Conservation (phyloP, 2,113 vertebrate genomes). For the Gnathonemus echidnorhynchus region DNA sequence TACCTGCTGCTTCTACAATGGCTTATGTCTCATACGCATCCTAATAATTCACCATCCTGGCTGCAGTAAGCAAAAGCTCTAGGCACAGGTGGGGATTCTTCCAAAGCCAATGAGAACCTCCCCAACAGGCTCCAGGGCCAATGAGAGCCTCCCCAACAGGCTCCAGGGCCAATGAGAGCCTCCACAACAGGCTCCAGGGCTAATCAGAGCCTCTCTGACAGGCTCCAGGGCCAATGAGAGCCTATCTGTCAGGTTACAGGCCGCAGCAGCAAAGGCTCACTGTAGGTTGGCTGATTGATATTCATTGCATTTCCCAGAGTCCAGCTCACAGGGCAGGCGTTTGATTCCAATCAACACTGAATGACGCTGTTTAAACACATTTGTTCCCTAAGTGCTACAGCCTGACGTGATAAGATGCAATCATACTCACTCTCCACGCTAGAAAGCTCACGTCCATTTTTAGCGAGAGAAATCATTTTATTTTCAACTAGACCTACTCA, state of each 20-base stretch:
- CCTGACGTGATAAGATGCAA: conserved; percentile 2
- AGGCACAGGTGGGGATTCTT: neutral
- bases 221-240: neutral
- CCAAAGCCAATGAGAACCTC: neutral
- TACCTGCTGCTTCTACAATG: neutral
- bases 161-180: neutral
- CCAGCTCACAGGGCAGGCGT: neutral
- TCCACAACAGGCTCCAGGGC: neutral
- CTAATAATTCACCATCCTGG: neutral
- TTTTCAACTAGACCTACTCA: neutral
- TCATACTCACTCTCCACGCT: neutral
- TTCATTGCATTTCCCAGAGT: neutral
- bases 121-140: neutral
- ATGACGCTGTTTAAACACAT: neutral
- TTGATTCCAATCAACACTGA: conserved; percentile 14
- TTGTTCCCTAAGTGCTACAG: neutral
- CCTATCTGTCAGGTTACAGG: neutral
- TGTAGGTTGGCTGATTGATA: neutral
- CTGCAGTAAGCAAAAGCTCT: neutral
- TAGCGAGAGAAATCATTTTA: neutral
- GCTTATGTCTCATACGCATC: neutral
- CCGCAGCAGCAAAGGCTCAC: neutral
- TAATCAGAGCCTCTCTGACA: neutral
- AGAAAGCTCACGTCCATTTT: neutral
- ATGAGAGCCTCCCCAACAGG: neutral